Evolutionary conservation across 2,888 invertebrate genomes (phyloP).

Genomic region (Philereme vetulata): DNA sequence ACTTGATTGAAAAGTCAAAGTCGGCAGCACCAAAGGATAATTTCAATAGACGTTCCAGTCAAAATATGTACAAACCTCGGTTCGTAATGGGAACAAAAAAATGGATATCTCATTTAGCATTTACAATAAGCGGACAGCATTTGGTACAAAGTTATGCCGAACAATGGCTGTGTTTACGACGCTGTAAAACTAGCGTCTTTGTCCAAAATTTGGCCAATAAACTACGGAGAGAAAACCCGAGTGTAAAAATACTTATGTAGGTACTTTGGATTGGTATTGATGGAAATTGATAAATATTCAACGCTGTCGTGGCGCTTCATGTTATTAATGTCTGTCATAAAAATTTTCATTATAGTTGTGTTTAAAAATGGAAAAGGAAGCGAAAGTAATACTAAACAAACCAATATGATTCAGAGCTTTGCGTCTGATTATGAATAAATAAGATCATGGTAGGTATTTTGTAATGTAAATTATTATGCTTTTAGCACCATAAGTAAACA

Average conservation of each 20-base stretch:
- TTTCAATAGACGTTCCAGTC: constrained; percentile 67
- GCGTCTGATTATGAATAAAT: too few relatives aligned
- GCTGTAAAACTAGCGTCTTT: constrained; percentile 74
- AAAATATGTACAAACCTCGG: constrained; percentile 80
- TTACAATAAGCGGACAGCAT: constrained; percentile 73
- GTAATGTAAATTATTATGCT: too few relatives aligned
- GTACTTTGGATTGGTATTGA: constrained; percentile 11
- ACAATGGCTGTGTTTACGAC: constrained; percentile 76
- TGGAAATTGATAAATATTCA: constrained; percentile 19
- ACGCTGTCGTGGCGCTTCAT: not conserved
- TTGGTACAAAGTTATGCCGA: constrained; percentile 64
- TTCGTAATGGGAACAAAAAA: constrained; percentile 73
- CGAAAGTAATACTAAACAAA: too few relatives aligned
- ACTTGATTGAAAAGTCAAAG: constrained; percentile 64
- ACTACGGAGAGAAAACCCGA: constrained; percentile 49
- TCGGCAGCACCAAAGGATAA: constrained; percentile 65
- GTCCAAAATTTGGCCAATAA: constrained; percentile 71
- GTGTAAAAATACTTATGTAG: constrained; percentile 29
- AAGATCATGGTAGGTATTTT: too few relatives aligned
- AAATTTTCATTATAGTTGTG: too few relatives aligned
- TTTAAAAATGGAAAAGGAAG: too few relatives aligned
- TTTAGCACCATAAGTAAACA: too few relatives aligned
- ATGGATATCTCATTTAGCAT: constrained; percentile 81
- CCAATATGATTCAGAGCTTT: too few relatives aligned
- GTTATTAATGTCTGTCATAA: not conserved